Conservation (phyloP, 2,797 vertebrate genomes). For the Diglossa cyanea region DNA sequence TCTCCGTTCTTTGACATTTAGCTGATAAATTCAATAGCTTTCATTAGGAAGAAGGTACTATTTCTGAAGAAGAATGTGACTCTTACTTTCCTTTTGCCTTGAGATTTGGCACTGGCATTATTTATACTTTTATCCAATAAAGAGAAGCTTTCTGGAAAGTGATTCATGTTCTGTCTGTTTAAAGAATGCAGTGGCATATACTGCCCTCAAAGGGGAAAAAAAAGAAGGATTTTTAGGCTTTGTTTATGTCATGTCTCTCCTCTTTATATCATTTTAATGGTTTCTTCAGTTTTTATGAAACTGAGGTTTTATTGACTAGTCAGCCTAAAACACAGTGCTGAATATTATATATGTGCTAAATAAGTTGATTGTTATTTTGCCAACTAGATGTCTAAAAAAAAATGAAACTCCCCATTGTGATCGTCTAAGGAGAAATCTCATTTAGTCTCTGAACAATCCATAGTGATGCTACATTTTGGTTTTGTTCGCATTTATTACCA, state of each 20-base stretch:
- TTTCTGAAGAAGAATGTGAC: constrained; percentile 13
- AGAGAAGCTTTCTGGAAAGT: neutral
- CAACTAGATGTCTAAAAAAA: constrained; percentile 4
- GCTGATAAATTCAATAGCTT: neutral
- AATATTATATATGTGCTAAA: constrained; percentile 41
- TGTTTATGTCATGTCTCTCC: neutral
- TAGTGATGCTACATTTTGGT: neutral
- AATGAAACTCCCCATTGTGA: neutral
- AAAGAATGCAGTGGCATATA: constrained; percentile 22
- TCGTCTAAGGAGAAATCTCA: neutral
- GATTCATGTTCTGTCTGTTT: constrained; percentile 30
- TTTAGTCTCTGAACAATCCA: neutral
- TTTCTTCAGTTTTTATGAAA: constrained; percentile 28
- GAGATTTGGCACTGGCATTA: constrained; percentile 8
- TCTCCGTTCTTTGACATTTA: constrained; percentile 11
- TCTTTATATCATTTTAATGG: constrained; percentile 26
- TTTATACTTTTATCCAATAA: constrained; percentile 28
- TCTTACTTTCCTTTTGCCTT: constrained; percentile 10
- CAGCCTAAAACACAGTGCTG: constrained; percentile 10
- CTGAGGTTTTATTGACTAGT: constrained; percentile 22
- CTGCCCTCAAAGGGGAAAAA: neutral
- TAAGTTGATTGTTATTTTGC: constrained; percentile 16
- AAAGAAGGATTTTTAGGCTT: neutral
- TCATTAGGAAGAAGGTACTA: neutral
- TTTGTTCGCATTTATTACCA: neutral